These are phyloP conservation scores for Chaetodon trifasciatus DNA, from an alignment of 2,797 vertebrate species.

Conservation along the genomic window DNA sequence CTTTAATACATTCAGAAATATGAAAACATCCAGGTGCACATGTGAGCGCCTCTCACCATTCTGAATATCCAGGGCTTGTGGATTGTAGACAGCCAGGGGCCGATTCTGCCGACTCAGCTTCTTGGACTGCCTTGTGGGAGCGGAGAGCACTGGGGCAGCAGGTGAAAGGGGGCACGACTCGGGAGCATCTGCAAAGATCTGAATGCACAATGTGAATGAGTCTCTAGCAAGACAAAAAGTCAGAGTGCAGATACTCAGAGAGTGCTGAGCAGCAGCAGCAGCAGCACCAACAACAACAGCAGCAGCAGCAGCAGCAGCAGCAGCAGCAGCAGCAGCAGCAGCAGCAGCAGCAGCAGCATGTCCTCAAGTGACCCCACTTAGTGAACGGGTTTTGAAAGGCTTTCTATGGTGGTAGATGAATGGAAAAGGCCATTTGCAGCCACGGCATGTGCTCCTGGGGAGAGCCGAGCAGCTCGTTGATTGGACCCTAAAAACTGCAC, in stretches of 20 bases:
- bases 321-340: slow-evolving; percentile 36
- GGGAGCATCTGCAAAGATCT: slow-evolving; percentile 96
- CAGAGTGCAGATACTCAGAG: slow-evolving; percentile 32
- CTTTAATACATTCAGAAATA: slow-evolving; percentile 19
- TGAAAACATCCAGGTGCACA: slow-evolving; percentile 31
- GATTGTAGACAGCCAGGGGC: slow-evolving; percentile 96
- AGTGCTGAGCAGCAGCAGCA: slow-evolving; percentile 26
- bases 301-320: slow-evolving; percentile 32
- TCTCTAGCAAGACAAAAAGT: slow-evolving; percentile 32
- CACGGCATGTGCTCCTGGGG: slow-evolving; percentile 49
- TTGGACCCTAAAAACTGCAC: slow-evolving; percentile 62
- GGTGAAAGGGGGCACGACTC: slow-evolving; percentile 85
- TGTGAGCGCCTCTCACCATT: slow-evolving; percentile 87
- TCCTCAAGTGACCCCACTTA: slow-evolving; percentile 67
- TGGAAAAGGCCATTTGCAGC: slow-evolving; percentile 66
- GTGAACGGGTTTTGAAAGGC: slow-evolving; percentile 53
- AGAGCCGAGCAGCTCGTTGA: slow-evolving; percentile 58
- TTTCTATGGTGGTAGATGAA: slow-evolving; percentile 57
- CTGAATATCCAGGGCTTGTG: slow-evolving; percentile 90
- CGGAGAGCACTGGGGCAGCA: slow-evolving; percentile 85
- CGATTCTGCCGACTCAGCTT: slow-evolving; percentile 89
- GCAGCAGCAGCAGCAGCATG: slow-evolving; percentile 39
- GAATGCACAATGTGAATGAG: slow-evolving; percentile 67
- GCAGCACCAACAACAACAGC: slow-evolving; percentile 39
- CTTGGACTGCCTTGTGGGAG: slow-evolving; percentile 94